Percentiles rank a stretch among this genome's conserved stretches.
Evolutionary conservation across 2,113 vertebrate species (phyloP).

Genomic region (Gallinago undulata): DNA sequence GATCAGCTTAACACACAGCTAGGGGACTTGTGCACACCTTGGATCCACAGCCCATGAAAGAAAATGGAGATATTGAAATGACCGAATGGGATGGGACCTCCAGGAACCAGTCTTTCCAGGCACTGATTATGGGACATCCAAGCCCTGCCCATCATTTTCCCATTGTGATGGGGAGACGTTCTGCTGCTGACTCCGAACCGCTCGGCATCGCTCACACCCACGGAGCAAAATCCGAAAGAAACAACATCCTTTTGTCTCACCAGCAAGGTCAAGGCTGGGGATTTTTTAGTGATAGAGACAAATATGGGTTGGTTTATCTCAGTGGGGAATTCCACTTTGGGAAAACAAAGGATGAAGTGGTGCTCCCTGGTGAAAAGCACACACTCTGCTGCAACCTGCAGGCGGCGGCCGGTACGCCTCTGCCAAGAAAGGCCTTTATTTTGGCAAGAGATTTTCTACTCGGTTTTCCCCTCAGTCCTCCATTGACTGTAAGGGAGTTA

Average conservation of each 20-base stretch:
- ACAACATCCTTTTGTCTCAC: background rate
- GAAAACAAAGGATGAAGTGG: constrained; percentile 4
- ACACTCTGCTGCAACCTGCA: constrained; percentile 63
- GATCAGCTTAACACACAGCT: background rate
- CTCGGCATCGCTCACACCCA: background rate
- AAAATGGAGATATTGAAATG: background rate
- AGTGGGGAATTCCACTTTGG: background rate
- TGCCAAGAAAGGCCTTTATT: background rate
- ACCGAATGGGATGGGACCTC: background rate
- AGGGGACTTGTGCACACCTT: background rate
- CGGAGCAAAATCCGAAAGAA: background rate
- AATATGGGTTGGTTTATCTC: background rate
- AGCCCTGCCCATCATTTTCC: background rate
- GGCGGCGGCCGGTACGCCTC: background rate
- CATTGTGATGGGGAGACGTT: background rate
- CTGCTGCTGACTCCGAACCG: background rate
- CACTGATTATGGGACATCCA: rapidly evolving
- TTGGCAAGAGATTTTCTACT: background rate
- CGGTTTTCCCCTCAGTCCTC: background rate
- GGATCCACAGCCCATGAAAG: background rate
- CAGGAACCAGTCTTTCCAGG: background rate
- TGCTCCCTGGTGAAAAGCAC: background rate
- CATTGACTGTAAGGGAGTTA: background rate
- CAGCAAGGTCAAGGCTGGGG: background rate
- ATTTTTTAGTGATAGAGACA: rapidly evolving